Conservation (phyloP, 2,797 vertebrate species). For the Apogon hyalosoma region DNA sequence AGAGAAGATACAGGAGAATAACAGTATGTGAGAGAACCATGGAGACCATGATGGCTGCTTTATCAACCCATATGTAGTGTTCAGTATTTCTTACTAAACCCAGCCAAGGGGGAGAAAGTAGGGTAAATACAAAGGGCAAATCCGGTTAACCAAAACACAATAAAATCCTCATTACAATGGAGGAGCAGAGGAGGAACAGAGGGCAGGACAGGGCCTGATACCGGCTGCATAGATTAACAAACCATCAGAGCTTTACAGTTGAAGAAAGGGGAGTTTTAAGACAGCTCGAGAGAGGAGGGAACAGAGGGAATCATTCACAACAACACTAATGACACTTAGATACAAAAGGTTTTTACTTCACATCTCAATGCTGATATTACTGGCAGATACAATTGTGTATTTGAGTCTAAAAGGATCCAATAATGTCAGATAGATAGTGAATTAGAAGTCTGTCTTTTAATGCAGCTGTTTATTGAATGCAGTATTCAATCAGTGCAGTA, state of each 20-base stretch:
- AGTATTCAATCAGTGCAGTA: slow-evolving; percentile 41
- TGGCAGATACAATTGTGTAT: slow-evolving; percentile 41
- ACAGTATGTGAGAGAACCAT: not conserved
- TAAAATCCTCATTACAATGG: slow-evolving; percentile 60
- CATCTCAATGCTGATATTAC: slow-evolving; percentile 46
- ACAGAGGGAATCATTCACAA: slow-evolving; percentile 44
- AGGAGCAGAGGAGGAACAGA: slow-evolving; percentile 32
- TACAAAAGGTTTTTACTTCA: slow-evolving; percentile 37
- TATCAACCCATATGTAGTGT: slow-evolving; percentile 13
- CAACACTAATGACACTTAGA: slow-evolving; percentile 25
- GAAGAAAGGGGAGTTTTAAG: slow-evolving; percentile 48
- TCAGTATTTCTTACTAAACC: slow-evolving; percentile 42
- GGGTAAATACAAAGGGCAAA: slow-evolving; percentile 73
- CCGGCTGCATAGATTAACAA: slow-evolving; percentile 61
- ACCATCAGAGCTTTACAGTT: slow-evolving; percentile 59
- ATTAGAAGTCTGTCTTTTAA: slow-evolving; percentile 43
- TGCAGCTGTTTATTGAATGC: slow-evolving; percentile 52
- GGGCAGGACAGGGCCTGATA: slow-evolving; percentile 47
- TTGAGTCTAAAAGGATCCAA: slow-evolving; percentile 17
- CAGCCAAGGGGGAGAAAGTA: slow-evolving; percentile 62
- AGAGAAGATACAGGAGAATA: slow-evolving; percentile 2
- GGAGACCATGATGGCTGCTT: slow-evolving; percentile 12
- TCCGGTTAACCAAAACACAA: slow-evolving; percentile 70
- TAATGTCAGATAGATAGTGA: slow-evolving; percentile 41
- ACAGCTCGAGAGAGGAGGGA: slow-evolving; percentile 29